Evolutionary conservation across 2,797 vertebrate species (phyloP).

Genomic region (Protosalanx chinensis): DNA sequence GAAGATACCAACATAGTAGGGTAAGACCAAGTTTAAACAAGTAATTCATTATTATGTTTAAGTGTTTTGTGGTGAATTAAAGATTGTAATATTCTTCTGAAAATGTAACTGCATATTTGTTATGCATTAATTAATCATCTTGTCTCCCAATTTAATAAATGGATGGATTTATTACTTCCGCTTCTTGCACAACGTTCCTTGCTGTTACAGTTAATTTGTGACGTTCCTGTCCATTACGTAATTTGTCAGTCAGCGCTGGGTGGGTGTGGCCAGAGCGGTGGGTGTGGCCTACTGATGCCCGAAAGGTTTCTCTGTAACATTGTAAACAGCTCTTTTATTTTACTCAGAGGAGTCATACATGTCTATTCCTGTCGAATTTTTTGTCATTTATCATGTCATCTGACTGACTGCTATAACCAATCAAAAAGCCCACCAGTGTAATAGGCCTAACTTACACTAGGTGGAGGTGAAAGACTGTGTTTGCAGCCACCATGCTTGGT

Average conservation of each 20-base stretch:
- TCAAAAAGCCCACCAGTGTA: not conserved
- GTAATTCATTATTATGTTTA: not conserved
- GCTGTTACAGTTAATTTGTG: conserved; percentile 32
- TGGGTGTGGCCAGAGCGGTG: too few relatives aligned
- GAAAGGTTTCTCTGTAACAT: too few relatives aligned
- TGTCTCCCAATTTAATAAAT: not conserved
- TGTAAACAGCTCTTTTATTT: too few relatives aligned
- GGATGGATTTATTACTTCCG: too few relatives aligned
- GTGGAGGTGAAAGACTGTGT: not conserved
- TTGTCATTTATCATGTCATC: too few relatives aligned
- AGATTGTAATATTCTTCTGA: too few relatives aligned
- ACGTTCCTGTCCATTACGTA: conserved; percentile 54
- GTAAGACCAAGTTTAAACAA: not conserved
- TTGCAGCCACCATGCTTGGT: not conserved
- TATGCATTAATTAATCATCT: not conserved
- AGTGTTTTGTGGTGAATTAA: too few relatives aligned
- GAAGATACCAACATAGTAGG: not conserved
- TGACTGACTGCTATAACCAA: not conserved
- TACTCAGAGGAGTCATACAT: too few relatives aligned
- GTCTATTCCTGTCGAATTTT: too few relatives aligned
- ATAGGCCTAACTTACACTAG: not conserved
- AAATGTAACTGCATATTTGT: not conserved
- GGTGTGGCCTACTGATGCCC: too few relatives aligned
- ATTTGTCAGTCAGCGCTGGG: not conserved
- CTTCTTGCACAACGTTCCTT: not conserved